Evolutionary conservation across 1,140 invertebrate genomes (phyloP).

Genomic region (Arion vulgaris): DNA sequence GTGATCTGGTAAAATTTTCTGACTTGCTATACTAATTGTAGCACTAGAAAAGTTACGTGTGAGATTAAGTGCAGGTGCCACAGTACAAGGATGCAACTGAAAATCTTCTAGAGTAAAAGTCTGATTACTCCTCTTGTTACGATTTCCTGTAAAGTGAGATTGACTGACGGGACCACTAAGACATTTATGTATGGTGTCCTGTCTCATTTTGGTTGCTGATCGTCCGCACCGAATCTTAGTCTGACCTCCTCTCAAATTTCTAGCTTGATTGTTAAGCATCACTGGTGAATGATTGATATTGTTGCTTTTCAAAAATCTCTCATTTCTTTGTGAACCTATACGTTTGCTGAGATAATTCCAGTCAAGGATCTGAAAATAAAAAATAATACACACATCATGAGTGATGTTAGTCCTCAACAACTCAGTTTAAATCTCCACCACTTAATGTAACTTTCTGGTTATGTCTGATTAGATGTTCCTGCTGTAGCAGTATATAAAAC

Average conservation of each 20-base stretch:
- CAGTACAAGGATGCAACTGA: neutral
- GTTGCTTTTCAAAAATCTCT: neutral
- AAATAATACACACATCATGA: too few species aligned
- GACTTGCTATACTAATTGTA: conserved; percentile 10
- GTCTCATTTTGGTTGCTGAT: neutral
- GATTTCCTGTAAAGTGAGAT: neutral
- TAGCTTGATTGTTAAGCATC: neutral
- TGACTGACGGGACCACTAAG: conserved; percentile 18
- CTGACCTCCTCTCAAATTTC: neutral
- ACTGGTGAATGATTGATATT: neutral
- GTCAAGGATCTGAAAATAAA: neutral
- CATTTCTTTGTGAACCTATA: neutral
- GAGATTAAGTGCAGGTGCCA: neutral
- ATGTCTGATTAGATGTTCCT: too few species aligned
- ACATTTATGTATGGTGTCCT: too few species aligned
- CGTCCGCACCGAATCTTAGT: neutral
- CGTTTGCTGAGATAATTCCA: neutral
- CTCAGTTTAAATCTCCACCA: too few species aligned
- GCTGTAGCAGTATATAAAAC: too few species aligned
- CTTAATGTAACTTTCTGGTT: too few species aligned
- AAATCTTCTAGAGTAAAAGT: conserved; percentile 13
- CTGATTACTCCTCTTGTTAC: conserved; percentile 8
- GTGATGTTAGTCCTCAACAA: too few species aligned
- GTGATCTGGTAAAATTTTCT: neutral
- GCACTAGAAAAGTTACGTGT: conserved; percentile 10